A percentile compares a stretch with the other conserved stretches of the same genome.
Evolutionary conservation across 1,140 invertebrate species (phyloP).

Genomic region (Neocloeon triangulifer): DNA sequence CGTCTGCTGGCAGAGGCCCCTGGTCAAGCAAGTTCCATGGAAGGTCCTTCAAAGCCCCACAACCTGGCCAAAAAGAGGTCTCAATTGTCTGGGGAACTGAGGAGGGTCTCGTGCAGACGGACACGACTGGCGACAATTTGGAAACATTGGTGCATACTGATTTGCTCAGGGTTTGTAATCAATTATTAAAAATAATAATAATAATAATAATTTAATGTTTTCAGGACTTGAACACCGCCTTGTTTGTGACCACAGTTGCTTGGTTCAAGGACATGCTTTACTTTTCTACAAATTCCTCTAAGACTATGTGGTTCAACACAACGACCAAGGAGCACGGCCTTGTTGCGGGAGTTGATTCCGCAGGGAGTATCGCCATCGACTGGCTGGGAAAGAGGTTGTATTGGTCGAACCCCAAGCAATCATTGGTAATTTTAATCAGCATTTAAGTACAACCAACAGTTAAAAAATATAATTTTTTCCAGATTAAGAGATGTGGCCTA

Average conservation of each 20-base stretch:
- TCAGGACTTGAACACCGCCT: too few relatives aligned
- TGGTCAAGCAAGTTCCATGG: constrained; percentile 40
- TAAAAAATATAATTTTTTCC: constrained; percentile 8
- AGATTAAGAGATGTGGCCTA: constrained; percentile 42
- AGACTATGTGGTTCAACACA: constrained; percentile 43
- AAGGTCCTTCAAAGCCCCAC: constrained; percentile 15
- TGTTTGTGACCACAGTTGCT: too few relatives aligned
- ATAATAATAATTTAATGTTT: too few relatives aligned
- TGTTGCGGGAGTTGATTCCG: constrained; percentile 38
- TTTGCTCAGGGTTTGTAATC: constrained; percentile 14
- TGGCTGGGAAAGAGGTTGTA: constrained; percentile 74
- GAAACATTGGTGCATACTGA: constrained; percentile 34
- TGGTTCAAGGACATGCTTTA: constrained; percentile 45
- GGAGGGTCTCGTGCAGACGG: constrained; percentile 42
- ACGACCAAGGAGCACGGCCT: constrained; percentile 27
- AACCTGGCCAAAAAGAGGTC: too few relatives aligned
- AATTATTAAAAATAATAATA: constrained; percentile 1
- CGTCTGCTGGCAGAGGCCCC: constrained; percentile 43
- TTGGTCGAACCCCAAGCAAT: constrained; percentile 68
- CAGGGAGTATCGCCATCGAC: constrained; percentile 60
- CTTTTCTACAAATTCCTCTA: constrained; percentile 47
- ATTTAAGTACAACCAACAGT: background rate
- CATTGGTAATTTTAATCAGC: constrained; percentile 28
- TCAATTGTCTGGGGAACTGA: constrained; percentile 45
- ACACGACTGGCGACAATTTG: constrained; percentile 46